Evolutionary conservation across 2,797 vertebrate genomes (phyloP).

Genomic region (Serranus cabrilla): DNA sequence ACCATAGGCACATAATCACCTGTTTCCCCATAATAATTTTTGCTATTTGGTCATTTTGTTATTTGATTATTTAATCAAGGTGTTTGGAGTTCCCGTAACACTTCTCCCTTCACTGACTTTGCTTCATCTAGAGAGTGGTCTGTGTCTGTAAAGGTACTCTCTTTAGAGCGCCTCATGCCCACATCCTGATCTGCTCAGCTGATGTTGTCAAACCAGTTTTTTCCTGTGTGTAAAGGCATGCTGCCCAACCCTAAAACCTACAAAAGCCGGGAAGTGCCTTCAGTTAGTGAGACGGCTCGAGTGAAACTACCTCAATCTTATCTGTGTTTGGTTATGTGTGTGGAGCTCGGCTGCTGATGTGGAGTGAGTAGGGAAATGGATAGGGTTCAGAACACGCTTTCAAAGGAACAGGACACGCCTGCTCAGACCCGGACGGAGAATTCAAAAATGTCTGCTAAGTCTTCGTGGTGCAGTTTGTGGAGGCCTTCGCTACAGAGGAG

Average conservation of each 20-base stretch:
- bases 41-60: not conserved
- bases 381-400: not conserved
- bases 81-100: slow-evolving; percentile 8
- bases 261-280: slow-evolving; percentile 61
- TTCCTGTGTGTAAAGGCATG: slow-evolving; percentile 47
- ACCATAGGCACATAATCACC: not conserved
- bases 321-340: slow-evolving; percentile 36
- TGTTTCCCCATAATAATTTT: not conserved
- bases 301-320: slow-evolving; percentile 54
- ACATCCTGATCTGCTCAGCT: slow-evolving; percentile 47
- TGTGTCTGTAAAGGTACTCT: slow-evolving; percentile 35
- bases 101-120: not conserved
- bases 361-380: slow-evolving; percentile 15
- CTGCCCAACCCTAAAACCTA: slow-evolving; percentile 73
- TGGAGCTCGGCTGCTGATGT: slow-evolving; percentile 33
- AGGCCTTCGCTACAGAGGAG: slow-evolving; percentile 67
- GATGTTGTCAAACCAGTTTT: slow-evolving; percentile 80
- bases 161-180: slow-evolving; percentile 5
- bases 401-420: not conserved
- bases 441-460: slow-evolving; percentile 69
- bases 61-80: not conserved
- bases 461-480: slow-evolving; percentile 66
- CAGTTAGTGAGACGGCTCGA: slow-evolving; percentile 30
- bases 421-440: slow-evolving; percentile 16
- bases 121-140: not conserved